Base-by-base conservation (phyloP, 2,888 invertebrate genomes). In the Euplexia lucipara region DNA sequence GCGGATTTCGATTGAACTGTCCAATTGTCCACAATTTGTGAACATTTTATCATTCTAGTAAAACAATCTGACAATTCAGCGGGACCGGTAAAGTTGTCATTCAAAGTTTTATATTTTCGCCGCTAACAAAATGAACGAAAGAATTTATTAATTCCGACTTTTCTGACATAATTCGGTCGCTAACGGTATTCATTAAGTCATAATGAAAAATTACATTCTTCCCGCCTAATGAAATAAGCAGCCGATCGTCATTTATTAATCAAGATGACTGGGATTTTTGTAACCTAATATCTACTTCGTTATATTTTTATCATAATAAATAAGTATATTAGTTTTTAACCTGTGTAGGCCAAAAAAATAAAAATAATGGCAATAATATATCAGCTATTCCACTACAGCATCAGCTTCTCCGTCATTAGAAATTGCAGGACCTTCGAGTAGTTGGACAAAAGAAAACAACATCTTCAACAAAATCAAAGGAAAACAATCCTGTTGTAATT, bases 201-300 rank as follows among this genome's bases (percentile, higher is more conserved):
- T 83, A 83, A 84, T 87, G 86, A 91, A 90, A 90, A 87, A 90
- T 89, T 79, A 86, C 83, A 85, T 87, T 85, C 83, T 83, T 79
- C 81, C 82, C 84, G 82, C 83, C 78, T 88, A 86, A 88, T 88
- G 82, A 86, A 87, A 86, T 85, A 87, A 86, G 82, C 75, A 79
- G 78, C 76, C 64, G 82, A 79, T 83, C 70, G 81, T 79, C 79
- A 75, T 79, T 85, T 86, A 88, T 89, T 86, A 83, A 88, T 84
- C 76, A 83, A 84, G 81, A 79, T 80, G 54, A 65, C 75, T 74
- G 62, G 72, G 63, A 78, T 77, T 84, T 81, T 83, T 54, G 60
- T 68, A 39, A 61, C 20, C 52, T 35, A 58, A 61, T 77, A 61
- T 45, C 35, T 10, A 35, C 14, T 49, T 53, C n/a, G 39, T 58